phyloP scores from a whole-genome alignment of 2,797 vertebrate species.

The Geotrypetes seraphini region DNA sequence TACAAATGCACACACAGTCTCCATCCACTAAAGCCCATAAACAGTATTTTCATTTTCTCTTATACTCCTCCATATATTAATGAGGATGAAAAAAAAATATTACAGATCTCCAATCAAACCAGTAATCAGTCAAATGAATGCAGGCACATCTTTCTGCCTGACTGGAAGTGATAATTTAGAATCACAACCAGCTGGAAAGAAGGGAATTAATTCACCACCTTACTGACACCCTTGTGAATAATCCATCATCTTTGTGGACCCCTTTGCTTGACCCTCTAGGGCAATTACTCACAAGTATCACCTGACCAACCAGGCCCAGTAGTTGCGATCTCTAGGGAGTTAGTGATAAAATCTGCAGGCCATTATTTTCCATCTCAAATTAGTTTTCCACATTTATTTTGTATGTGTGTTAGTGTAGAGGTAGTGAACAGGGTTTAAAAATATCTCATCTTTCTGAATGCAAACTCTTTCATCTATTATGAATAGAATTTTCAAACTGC shows the following conservation, averaged over 20 bases:
- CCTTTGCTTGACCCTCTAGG: conserved; percentile 33
- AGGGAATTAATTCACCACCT: conserved; percentile 81
- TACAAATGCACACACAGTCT: too few species aligned
- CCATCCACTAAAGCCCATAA: too few species aligned
- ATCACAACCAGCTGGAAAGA: conserved; percentile 76
- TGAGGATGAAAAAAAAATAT: too few species aligned
- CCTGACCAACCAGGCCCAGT: conserved; percentile 18
- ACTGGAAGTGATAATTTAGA: conserved; percentile 77
- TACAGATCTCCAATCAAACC: conserved; percentile 46
- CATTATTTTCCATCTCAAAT: conserved; percentile 5
- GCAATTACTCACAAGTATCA: conserved; percentile 23
- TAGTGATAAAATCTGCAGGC: background rate
- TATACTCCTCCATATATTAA: too few species aligned
- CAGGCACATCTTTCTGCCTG: conserved; percentile 74
- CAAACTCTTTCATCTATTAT: too few species aligned
- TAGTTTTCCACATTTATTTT: background rate
- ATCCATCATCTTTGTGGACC: conserved; percentile 49
- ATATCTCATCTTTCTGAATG: too few species aligned
- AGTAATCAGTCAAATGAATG: conserved; percentile 80
- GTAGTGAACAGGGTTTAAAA: too few species aligned
- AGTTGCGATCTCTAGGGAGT: rapidly evolving
- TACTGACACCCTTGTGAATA: conserved; percentile 63
- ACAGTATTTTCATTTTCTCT: too few species aligned
- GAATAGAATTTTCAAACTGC: too few species aligned
- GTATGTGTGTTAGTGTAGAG: too few species aligned